These are phyloP conservation scores for Anoncus sp. DNA, from an alignment of 2,888 invertebrate species.

Conservation along the genomic window DNA sequence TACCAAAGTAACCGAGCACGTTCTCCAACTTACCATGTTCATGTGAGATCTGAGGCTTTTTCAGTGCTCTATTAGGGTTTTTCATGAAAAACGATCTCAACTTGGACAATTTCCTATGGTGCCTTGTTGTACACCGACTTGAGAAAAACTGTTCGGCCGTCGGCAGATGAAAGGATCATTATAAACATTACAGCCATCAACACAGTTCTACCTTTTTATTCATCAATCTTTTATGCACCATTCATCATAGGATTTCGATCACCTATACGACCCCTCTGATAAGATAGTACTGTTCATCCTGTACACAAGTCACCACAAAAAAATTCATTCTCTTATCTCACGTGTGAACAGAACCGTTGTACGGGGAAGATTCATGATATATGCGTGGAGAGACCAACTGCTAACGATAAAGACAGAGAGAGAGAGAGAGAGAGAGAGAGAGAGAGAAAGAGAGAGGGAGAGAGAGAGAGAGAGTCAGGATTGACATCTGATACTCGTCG, in stretches of 20 bases:
- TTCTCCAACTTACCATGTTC: neutral
- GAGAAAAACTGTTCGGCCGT: neutral
- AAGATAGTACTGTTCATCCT: conserved; percentile 48
- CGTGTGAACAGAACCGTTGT: conserved; percentile 55
- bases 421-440: conserved; percentile 24
- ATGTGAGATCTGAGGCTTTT: conserved; percentile 10
- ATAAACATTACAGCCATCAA: neutral
- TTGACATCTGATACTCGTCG: too few species aligned
- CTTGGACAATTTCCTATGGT: conserved; percentile 5
- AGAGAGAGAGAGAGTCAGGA: too few species aligned
- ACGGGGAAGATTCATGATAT: conserved; percentile 55
- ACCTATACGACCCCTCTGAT: conserved; percentile 33
- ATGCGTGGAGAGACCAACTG: conserved; percentile 45
- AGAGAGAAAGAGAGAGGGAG: conserved; percentile 41
- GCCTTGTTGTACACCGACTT: neutral
- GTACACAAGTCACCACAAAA: conserved; percentile 22
- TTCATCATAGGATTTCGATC: conserved; percentile 29
- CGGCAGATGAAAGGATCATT: too few species aligned
- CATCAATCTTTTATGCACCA: conserved; percentile 1
- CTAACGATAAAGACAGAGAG: conserved; percentile 40
- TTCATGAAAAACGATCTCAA: neutral
- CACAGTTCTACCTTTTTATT: neutral
- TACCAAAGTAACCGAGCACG: conserved; percentile 1
- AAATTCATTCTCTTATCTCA: conserved; percentile 44
- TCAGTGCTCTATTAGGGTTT: neutral